Conservation (phyloP, 2,113 vertebrate species). For the Eulemur rufifrons region DNA sequence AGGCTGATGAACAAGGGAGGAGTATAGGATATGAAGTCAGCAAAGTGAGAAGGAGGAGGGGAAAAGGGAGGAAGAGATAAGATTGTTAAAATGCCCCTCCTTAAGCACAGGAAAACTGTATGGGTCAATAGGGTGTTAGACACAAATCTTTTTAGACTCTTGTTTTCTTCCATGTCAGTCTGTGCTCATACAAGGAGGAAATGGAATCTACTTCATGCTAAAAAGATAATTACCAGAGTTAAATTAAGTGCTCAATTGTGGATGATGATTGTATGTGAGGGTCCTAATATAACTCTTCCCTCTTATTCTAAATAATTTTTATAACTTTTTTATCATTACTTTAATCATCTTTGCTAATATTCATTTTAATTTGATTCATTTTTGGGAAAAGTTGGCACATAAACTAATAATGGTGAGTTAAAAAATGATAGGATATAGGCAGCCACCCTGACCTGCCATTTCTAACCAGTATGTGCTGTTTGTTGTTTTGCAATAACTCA, state of each 20-base stretch:
- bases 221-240: not conserved
- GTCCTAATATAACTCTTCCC: not conserved
- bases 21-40: not conserved
- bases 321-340: not conserved
- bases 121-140: not conserved
- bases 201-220: not conserved
- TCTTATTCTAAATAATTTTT: not conserved
- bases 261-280: not conserved
- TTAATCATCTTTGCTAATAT: not conserved
- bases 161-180: not conserved
- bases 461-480: not conserved
- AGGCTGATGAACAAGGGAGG: not conserved
- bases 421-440: not conserved
- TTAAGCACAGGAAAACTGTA: not conserved
- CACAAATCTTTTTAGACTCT: not conserved
- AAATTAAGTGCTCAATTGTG: not conserved
- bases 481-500: not conserved
- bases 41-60: not conserved
- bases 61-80: not conserved
- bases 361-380: not conserved
- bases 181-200: not conserved
- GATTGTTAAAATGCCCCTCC: not conserved
- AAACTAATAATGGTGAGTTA: not conserved
- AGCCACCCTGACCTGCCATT: not conserved
- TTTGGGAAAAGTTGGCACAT: not conserved